A percentile compares a stretch with the other conserved stretches of the same genome.
Evolutionary conservation across 2,113 vertebrate genomes (phyloP).

Genomic region (Collichthys lucidus): DNA sequence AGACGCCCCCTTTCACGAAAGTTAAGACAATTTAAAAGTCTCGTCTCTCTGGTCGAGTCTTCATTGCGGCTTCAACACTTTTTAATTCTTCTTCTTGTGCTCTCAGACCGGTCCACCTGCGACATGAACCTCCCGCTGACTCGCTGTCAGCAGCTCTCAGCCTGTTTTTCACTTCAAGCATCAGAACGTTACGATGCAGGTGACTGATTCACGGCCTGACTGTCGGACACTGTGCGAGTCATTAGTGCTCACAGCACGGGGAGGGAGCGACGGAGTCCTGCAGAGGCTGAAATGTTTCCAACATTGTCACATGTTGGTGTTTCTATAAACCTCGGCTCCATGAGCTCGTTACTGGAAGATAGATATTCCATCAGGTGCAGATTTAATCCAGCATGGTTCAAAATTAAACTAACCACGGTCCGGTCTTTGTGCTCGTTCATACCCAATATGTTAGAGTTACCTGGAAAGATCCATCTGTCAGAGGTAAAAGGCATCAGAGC

Average conservation of each 20-base stretch:
- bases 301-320: rapidly evolving
- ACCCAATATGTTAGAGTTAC: too few relatives aligned
- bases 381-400: too few relatives aligned
- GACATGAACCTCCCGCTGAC: background rate
- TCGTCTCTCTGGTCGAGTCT: background rate
- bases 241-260: background rate
- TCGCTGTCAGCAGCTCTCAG: background rate
- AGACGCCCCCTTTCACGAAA: too few relatives aligned
- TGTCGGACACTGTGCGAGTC: background rate
- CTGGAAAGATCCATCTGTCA: too few relatives aligned
- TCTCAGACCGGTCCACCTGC: background rate
- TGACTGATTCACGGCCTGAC: background rate
- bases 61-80: background rate
- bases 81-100: background rate
- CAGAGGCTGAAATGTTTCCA: background rate
- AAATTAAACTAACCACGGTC: too few relatives aligned
- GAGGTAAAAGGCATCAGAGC: background rate
- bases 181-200: background rate
- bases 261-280: background rate
- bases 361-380: too few relatives aligned
- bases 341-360: too few relatives aligned
- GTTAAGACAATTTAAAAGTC: too few relatives aligned
- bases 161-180: background rate
- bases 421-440: too few relatives aligned
- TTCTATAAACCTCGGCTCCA: too few relatives aligned